Evolutionary conservation across 2,113 vertebrate species (phyloP), one percentile per base, ranked within the genome.

Genomic region (Sylvietta virens): DNA sequence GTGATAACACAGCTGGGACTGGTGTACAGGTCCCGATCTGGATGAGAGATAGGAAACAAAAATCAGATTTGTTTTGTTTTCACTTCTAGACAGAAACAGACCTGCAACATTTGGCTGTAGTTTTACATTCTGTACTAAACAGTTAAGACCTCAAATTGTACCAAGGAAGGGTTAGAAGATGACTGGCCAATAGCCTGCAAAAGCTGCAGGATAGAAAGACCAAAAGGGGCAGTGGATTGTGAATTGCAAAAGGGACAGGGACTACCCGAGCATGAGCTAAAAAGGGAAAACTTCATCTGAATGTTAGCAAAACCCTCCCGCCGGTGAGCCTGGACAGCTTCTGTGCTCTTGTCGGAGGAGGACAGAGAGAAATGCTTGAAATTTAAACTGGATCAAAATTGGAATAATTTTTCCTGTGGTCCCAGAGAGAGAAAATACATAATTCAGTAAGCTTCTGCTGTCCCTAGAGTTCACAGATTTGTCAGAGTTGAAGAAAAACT

Each of bases 331-430:
- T 39, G 31, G 35, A 60, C 20, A 27, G 69, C 56, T 83, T 23
- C 18, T 0, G 7, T 0, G 3, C 45, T 24, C n/a, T 19, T 23
- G 20, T 15, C 2, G 0, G 53, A 60, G 53, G 28, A 89, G 45
- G 37, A 22, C 65, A 48, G 62, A 81, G 42, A 1, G 7, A 26
- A 79, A 42, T n/a, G 70, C 47, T 81, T 62, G 47, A 69, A 82
- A 81, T 73, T 50, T 81, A 37, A 84, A 61, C 17, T 4, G 12
- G 18, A 76, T 71, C 26, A 58, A 82, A 92, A 96, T 15, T 16
- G 30, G 53, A 86, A 77, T 72, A 57, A 37, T 84, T 88, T 87
- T 84, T 56, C 20, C 44, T 48, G 28, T 80, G 58, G 53, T 77
- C 51, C 13, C 33, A 65, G 67, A 71, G 53, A 92, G 40, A 91